Evolutionary conservation across 2,113 vertebrate genomes (phyloP), one percentile per base, ranked within the genome.

Genomic region (Syngnathus typhle): DNA sequence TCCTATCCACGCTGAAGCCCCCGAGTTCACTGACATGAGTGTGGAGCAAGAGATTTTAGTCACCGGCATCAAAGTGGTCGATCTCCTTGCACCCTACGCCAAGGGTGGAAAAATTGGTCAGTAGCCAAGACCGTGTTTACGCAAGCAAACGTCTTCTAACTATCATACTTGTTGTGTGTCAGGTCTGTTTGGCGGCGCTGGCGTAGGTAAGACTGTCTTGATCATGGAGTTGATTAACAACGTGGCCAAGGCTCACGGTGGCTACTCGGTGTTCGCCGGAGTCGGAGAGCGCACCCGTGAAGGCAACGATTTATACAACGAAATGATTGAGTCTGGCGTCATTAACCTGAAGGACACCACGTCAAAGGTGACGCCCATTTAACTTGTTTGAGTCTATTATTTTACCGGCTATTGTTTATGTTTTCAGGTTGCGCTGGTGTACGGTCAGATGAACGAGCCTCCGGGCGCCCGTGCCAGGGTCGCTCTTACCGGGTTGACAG

Each of bases 141-240:
- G n/a, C 19, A n/a, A n/a, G 64, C 12, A 13, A 38, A 11, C 16
- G n/a, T 38, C 32, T 37, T 18, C 32, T 12, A 13, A 27, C 21
- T 8, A 11, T 38, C 54, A 4, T 16, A n/a, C 15, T 21, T 3
- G 12, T 62, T 51, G 18, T 32, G 23, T 49, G 32, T 9, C 1
- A 99, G 96, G 96, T 78, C 91, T 99, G 39, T 98, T 98, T 0
- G 97, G 97, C 54, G 97, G 96, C 27, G 97, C 96, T 3, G 96
- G 96, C 6, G 96, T 98, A 0, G 97, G 97, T 54, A 99, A 98
- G 84, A 98, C 97, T 0, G 97, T 98, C n/a, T 79, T 98, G 81
- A 98, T 99, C 86, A 99, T 98, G 97, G 96, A 98, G 85, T 89
- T 98, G 84, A 98, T 98, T 85, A 98, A 98, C 88, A 98, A 98